phyloP scores from a whole-genome alignment of 2,888 invertebrate genomes.

The Tetranychus truncatus region DNA sequence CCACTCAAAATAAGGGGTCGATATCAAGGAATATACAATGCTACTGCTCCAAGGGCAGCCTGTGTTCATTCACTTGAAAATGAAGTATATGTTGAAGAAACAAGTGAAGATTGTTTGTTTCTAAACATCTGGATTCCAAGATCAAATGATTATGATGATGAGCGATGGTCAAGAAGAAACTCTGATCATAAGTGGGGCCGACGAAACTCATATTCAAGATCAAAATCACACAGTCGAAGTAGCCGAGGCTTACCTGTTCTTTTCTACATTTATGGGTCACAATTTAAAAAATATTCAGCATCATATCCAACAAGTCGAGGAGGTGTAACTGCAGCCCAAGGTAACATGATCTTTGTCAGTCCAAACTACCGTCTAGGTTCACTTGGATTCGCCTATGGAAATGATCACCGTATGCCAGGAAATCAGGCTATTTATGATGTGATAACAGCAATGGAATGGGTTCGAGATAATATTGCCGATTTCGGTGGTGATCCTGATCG shows the following conservation, averaged over 20 bases:
- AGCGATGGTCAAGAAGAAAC: neutral
- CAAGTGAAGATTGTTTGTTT: conserved; percentile 19
- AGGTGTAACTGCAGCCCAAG: conserved; percentile 10
- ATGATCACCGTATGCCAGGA: neutral
- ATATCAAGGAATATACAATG: neutral
- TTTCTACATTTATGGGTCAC: conserved; percentile 20
- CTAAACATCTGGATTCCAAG: conserved; percentile 18
- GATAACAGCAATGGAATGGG: conserved; percentile 18
- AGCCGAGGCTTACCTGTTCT: conserved; percentile 15
- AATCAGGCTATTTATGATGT: conserved; percentile 18
- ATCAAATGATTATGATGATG: neutral
- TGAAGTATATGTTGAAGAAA: neutral
- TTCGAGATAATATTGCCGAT: conserved; percentile 19
- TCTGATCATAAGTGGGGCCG: neutral
- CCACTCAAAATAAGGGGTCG: neutral
- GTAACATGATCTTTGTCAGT: conserved; percentile 17
- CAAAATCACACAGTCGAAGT: neutral
- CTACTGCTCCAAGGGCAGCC: neutral
- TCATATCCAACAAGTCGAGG: conserved; percentile 2
- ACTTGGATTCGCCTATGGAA: conserved; percentile 18
- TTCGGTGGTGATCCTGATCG: conserved; percentile 24
- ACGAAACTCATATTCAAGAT: neutral
- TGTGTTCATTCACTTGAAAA: neutral
- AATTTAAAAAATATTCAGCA: conserved; percentile 17
- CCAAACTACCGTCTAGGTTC: conserved; percentile 18